Evolutionary conservation across 2,797 vertebrate species (phyloP).

Genomic region (Danionella dracula): DNA sequence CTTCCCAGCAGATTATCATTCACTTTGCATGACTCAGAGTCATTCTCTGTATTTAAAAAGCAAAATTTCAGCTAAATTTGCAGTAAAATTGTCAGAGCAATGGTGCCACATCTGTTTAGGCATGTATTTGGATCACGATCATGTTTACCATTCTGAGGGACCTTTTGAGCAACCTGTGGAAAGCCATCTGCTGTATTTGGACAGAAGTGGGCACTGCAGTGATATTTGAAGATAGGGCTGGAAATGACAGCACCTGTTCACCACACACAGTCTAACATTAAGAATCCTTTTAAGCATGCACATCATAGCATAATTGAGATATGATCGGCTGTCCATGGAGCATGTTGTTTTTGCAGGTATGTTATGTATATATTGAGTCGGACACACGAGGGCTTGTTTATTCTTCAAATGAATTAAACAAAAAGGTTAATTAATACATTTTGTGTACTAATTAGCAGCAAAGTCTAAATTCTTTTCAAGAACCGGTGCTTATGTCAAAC

Average conservation of each 20-base stretch:
- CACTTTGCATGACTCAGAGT: neutral
- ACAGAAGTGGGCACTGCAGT: conserved; percentile 29
- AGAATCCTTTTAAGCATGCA: neutral
- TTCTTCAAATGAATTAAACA: neutral
- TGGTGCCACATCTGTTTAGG: conserved; percentile 18
- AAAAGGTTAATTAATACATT: too few relatives aligned
- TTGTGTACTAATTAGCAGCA: conserved; percentile 17
- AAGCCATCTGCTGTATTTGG: conserved; percentile 45
- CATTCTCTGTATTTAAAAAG: neutral
- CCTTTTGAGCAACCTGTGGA: conserved; percentile 40
- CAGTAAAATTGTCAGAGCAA: conserved; percentile 16
- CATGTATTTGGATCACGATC: conserved; percentile 32
- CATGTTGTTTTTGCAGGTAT: neutral
- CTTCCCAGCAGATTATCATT: neutral
- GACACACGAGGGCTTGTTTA: neutral
- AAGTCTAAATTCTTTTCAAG: too few relatives aligned
- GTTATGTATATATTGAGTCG: neutral
- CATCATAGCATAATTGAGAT: neutral
- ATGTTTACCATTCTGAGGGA: conserved; percentile 34
- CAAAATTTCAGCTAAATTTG: too few relatives aligned
- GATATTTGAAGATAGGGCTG: conserved; percentile 20
- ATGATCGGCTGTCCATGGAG: neutral
- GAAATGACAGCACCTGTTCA: conserved; percentile 34
- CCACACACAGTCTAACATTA: neutral
- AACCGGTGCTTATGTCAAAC: too few relatives aligned